These are phyloP conservation scores for Litocranius walleri DNA, from an alignment of 2,113 vertebrate genomes.

Conservation along the genomic window DNA sequence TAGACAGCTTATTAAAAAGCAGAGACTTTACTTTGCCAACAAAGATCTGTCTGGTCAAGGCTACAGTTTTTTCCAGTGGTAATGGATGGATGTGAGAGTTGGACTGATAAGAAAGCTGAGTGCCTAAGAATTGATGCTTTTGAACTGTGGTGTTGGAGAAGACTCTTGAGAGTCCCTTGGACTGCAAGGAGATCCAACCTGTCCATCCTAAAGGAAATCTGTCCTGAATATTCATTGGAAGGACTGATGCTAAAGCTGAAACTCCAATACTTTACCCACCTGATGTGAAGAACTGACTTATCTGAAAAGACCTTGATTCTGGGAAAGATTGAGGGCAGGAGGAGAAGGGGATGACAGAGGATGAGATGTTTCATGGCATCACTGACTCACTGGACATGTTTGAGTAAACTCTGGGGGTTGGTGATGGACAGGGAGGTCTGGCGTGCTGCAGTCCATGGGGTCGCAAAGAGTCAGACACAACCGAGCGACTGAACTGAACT, in stretches of 20 bases:
- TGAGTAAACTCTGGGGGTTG: not conserved
- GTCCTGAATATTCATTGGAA: not conserved
- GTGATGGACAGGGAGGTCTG: not conserved
- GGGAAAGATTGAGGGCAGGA: not conserved
- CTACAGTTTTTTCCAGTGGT: not conserved
- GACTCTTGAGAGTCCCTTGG: not conserved
- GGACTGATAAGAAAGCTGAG: not conserved
- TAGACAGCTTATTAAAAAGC: not conserved
- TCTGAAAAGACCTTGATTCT: not conserved
- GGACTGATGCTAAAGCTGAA: not conserved
- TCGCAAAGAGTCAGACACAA: not conserved
- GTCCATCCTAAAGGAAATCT: not conserved
- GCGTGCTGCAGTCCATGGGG: not conserved
- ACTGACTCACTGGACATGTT: not conserved
- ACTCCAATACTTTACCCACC: not conserved
- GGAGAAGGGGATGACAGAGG: not conserved
- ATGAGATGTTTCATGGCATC: not conserved
- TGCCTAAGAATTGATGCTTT: rapidly evolving
- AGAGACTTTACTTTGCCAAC: not conserved
- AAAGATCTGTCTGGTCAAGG: not conserved
- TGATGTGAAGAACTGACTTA: not conserved
- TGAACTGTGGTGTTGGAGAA: not conserved
- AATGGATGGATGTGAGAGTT: not conserved
- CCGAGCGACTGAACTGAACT: not conserved
- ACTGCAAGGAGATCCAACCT: not conserved